These are phyloP conservation scores for Drosophila pseudoananassae DNA, from an alignment of 1,140 invertebrate genomes.

Conservation along the genomic window DNA sequence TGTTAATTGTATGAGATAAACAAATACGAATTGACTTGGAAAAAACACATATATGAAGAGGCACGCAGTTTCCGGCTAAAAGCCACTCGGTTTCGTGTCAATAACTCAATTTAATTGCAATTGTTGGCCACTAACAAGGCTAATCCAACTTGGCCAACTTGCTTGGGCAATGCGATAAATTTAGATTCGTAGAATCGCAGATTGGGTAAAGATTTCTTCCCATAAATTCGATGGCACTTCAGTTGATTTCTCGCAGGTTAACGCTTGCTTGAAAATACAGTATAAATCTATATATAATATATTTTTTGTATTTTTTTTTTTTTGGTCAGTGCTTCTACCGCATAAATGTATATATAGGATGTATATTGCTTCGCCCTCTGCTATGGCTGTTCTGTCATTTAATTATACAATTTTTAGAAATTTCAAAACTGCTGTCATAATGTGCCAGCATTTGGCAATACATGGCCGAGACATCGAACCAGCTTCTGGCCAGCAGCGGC, in stretches of 20 bases:
- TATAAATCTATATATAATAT: constrained; percentile 11
- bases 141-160: constrained; percentile 11
- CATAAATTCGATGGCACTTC: constrained; percentile 55
- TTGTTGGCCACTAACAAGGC: constrained; percentile 10
- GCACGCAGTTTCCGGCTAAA: constrained; percentile 25
- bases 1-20: neutral
- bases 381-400: constrained; percentile 24
- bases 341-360: neutral
- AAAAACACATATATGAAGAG: neutral
- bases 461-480: constrained; percentile 16
- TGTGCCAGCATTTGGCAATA: constrained; percentile 51
- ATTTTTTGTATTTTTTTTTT: neutral
- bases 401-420: constrained; percentile 62
- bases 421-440: constrained; percentile 65
- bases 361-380: constrained; percentile 7
- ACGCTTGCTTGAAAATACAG: constrained; percentile 55
- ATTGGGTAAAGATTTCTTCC: constrained; percentile 14
- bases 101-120: constrained; percentile 41
- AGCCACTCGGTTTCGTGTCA: constrained; percentile 15
- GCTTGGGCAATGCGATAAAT: constrained; percentile 37
- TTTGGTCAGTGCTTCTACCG: neutral
- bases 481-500: constrained; percentile 16
- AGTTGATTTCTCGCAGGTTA: constrained; percentile 48
- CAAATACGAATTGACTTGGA: neutral
- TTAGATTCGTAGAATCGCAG: constrained; percentile 2